Evolutionary conservation across 2,888 invertebrate genomes (phyloP).

Genomic region (Chymomyza amoena): DNA sequence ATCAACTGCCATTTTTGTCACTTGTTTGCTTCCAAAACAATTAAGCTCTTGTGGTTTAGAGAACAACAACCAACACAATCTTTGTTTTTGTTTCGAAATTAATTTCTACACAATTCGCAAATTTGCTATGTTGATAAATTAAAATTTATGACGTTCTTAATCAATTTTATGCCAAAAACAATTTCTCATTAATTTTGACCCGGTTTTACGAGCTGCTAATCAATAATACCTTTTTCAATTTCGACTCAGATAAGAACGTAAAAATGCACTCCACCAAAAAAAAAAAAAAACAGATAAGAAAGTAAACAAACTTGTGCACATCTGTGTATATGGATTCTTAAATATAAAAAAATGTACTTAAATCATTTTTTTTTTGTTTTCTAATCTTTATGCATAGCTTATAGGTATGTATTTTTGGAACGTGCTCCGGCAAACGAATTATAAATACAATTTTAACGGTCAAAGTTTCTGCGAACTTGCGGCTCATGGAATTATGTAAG

Average conservation of each 20-base stretch:
- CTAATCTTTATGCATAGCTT: neutral
- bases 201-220: neutral
- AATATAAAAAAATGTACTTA: neutral
- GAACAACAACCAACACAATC: neutral
- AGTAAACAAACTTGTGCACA: neutral
- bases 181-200: neutral
- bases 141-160: constrained; percentile 29
- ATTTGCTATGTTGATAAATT: constrained; percentile 26
- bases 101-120: constrained; percentile 19
- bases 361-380: neutral
- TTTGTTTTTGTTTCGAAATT: constrained; percentile 36
- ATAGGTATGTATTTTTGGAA: neutral
- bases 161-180: neutral
- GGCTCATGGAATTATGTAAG: neutral
- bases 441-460: neutral
- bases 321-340: neutral
- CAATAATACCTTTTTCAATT: neutral
- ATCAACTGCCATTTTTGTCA: neutral
- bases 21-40: constrained; percentile 26
- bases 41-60: constrained; percentile 2
- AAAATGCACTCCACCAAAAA: neutral
- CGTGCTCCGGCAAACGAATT: neutral
- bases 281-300: constrained; percentile 1
- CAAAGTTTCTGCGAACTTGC: neutral
- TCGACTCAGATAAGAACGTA: neutral